phyloP scores from a whole-genome alignment of 2,888 invertebrate species.

The Heliothis peltigera region DNA sequence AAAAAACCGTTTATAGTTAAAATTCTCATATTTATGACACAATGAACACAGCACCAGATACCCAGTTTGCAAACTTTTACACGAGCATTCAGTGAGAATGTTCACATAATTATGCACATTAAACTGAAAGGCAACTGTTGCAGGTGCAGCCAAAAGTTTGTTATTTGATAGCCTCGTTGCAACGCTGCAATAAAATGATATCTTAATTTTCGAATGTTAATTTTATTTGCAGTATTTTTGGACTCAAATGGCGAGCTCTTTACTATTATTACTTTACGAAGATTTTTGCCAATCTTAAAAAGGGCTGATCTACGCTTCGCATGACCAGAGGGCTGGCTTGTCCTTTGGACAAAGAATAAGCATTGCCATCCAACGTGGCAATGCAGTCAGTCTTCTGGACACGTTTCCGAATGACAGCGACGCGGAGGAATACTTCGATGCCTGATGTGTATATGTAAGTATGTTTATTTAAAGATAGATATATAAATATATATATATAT shows the following conservation, averaged over 20 bases:
- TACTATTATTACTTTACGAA: no score
- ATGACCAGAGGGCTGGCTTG: no score
- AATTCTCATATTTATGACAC: constrained; percentile 5
- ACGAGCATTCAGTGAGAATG: constrained; percentile 1
- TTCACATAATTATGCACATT: constrained; percentile 30
- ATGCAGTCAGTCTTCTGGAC: no score
- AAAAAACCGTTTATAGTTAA: neutral
- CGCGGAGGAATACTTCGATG: no score
- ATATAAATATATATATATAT: no score
- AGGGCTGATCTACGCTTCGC: no score
- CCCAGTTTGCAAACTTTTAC: constrained; percentile 20
- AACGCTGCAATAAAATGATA: constrained; percentile 14
- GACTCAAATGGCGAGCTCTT: neutral
- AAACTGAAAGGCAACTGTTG: constrained; percentile 25
- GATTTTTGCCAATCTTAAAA: no score
- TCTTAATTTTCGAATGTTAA: constrained; percentile 1
- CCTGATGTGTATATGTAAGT: no score
- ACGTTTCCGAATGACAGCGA: no score
- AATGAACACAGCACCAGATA: constrained; percentile 5
- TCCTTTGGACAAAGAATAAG: no score
- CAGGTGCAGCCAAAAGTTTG: constrained; percentile 39
- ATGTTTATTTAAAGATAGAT: no score
- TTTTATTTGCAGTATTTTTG: neutral
- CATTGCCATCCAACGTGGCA: no score
- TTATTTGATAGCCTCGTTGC: constrained; percentile 25